Conservation (phyloP, 92 coral and sea anemone species). For the Isaurus tuberculatus region DNA sequence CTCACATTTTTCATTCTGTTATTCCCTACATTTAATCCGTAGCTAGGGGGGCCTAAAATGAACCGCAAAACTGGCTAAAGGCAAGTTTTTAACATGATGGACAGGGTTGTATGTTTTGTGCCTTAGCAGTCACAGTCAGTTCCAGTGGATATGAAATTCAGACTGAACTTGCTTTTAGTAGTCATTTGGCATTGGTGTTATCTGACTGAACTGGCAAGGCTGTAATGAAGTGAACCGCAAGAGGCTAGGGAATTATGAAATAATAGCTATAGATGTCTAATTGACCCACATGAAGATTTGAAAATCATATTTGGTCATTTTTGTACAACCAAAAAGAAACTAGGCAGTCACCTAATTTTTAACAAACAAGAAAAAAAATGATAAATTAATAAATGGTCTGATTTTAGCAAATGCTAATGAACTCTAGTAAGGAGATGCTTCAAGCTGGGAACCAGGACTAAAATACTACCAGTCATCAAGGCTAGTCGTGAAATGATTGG, state of each 20-base stretch:
- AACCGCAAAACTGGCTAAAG: constrained; percentile 95
- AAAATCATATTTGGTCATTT: too few species aligned
- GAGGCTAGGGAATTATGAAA: too few species aligned
- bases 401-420: neutral
- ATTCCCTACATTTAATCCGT: constrained; percentile 97
- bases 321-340: neutral
- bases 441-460: neutral
- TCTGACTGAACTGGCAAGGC: neutral
- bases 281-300: too few species aligned
- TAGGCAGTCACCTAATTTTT: neutral
- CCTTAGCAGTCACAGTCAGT: constrained; percentile 15
- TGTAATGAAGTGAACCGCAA: neutral
- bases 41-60: constrained; percentile 99
- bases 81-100: constrained; percentile 80
- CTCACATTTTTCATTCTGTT: constrained; percentile 88
- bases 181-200: neutral
- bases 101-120: constrained; percentile 23
- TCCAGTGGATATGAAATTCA: neutral
- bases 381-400: neutral
- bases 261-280: too few species aligned
- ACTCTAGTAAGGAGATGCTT: neutral
- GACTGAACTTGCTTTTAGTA: neutral
- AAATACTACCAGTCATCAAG: neutral
- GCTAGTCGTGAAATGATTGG: neutral
- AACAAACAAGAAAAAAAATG: too few species aligned